Conservation (phyloP, 2,888 invertebrate species). For the Eupithecia vulgata region DNA sequence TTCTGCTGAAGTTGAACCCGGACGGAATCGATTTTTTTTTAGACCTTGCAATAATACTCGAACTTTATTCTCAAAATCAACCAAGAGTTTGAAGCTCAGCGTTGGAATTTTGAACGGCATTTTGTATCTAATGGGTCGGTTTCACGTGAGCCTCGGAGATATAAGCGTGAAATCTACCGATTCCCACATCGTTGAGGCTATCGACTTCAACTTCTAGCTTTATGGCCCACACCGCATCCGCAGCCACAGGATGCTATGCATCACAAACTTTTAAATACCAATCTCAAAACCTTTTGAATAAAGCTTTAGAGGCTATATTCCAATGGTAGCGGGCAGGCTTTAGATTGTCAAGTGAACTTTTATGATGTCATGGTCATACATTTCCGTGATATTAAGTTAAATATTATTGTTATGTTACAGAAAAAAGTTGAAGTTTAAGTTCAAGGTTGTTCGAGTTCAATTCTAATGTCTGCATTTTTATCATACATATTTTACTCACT, state of each 20-base stretch:
- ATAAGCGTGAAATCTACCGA: constrained; percentile 35
- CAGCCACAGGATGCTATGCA: constrained; percentile 67
- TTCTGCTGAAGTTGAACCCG: not conserved
- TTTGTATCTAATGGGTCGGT: constrained; percentile 19
- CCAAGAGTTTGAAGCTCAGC: not conserved
- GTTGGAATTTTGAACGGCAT: constrained; percentile 16
- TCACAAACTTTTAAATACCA: constrained; percentile 38
- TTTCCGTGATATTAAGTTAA: constrained; percentile 53
- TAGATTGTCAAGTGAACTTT: constrained; percentile 41
- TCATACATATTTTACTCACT: not conserved
- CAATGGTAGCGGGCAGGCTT: constrained; percentile 1
- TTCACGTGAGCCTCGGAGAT: constrained; percentile 25
- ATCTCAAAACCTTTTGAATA: constrained; percentile 11
- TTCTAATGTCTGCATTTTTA: constrained; percentile 46
- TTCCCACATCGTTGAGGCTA: constrained; percentile 51
- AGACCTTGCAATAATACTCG: not conserved
- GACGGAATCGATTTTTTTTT: not conserved
- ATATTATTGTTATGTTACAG: constrained; percentile 43
- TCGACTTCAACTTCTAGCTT: constrained; percentile 53
- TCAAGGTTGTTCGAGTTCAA: constrained; percentile 42
- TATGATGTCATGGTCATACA: constrained; percentile 56
- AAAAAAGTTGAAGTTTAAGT: constrained; percentile 38
- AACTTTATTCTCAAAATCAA: not conserved
- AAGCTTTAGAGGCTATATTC: constrained; percentile 32
- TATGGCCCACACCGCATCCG: constrained; percentile 71